Conservation (phyloP, 2,797 vertebrate species). For the Anguilla marmorata region DNA sequence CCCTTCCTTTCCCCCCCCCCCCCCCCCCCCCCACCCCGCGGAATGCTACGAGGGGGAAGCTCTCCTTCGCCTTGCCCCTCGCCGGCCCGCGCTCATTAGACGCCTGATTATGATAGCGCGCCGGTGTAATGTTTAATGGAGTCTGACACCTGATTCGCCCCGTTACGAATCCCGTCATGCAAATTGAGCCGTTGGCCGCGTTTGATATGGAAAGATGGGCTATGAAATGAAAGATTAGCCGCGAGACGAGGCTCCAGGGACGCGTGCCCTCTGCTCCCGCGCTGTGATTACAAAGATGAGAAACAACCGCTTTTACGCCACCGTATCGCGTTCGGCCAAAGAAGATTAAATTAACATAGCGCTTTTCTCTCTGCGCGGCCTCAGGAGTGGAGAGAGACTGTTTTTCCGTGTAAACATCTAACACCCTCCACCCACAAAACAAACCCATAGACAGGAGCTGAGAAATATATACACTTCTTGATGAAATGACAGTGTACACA, state of each 20-base stretch:
- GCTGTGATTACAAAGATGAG: constrained; percentile 93
- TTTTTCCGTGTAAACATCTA: constrained; percentile 55
- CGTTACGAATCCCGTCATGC: constrained; percentile 99
- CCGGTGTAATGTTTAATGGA: constrained; percentile 99
- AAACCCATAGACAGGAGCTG: constrained; percentile 50
- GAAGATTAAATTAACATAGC: constrained; percentile 83
- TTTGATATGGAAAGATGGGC: constrained; percentile 99
- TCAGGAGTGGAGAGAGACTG: constrained; percentile 19
- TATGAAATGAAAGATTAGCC: constrained; percentile 99
- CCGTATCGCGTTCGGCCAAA: constrained; percentile 72
- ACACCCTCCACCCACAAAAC: constrained; percentile 48
- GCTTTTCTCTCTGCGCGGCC: constrained; percentile 58
- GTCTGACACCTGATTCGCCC: constrained; percentile 99
- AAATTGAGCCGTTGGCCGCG: constrained; percentile 99
- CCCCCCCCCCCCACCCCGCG: constrained; percentile 75
- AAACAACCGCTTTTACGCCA: constrained; percentile 78
- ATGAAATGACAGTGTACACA: constrained; percentile 58
- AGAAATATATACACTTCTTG: constrained; percentile 47
- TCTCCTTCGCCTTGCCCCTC: constrained; percentile 77
- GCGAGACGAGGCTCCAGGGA: constrained; percentile 90
- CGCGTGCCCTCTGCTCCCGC: constrained; percentile 85
- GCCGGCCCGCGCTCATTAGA: constrained; percentile 90
- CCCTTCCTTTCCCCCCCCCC: constrained; percentile 45
- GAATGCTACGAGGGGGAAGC: constrained; percentile 81
- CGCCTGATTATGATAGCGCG: constrained; percentile 98